Conservation (phyloP, 2,888 invertebrate genomes). For the Meandrusa payeni region DNA sequence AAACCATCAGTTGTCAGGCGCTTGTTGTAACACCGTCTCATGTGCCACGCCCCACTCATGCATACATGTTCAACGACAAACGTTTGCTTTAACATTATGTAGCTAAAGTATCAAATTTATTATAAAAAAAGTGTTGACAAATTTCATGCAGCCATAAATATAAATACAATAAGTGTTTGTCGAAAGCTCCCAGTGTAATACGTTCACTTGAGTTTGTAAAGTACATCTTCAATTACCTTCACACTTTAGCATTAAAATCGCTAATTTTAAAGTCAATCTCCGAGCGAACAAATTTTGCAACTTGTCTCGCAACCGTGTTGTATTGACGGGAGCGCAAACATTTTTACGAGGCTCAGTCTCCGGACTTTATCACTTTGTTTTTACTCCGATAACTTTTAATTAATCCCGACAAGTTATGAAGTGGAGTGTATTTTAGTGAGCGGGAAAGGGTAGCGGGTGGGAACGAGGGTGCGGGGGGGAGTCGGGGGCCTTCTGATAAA, state of each 20-base stretch:
- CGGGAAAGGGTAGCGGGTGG: constrained; percentile 22
- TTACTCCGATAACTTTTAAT: constrained; percentile 35
- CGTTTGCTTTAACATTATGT: no score
- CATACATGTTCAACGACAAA: no score
- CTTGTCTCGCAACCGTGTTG: background rate
- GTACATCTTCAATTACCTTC: background rate
- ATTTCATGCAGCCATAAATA: no score
- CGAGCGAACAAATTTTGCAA: background rate
- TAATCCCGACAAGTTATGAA: constrained; percentile 32
- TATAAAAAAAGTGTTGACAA: no score
- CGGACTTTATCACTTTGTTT: constrained; percentile 17
- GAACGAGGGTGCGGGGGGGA: background rate
- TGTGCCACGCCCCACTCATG: no score
- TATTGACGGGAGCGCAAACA: constrained; percentile 5
- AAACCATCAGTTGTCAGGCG: no score
- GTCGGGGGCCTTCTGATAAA: constrained; percentile 12
- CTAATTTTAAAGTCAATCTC: constrained; percentile 5
- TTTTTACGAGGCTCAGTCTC: constrained; percentile 1
- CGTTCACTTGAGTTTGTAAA: no score
- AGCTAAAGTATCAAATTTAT: no score
- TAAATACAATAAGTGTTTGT: no score
- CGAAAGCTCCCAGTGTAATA: no score
- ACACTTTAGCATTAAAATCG: background rate
- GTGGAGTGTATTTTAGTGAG: constrained; percentile 26
- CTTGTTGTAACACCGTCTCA: no score